Evolutionary conservation across 2,113 vertebrate species (phyloP), one percentile per base, ranked within the genome.

Genomic region (Silurus asotus): DNA sequence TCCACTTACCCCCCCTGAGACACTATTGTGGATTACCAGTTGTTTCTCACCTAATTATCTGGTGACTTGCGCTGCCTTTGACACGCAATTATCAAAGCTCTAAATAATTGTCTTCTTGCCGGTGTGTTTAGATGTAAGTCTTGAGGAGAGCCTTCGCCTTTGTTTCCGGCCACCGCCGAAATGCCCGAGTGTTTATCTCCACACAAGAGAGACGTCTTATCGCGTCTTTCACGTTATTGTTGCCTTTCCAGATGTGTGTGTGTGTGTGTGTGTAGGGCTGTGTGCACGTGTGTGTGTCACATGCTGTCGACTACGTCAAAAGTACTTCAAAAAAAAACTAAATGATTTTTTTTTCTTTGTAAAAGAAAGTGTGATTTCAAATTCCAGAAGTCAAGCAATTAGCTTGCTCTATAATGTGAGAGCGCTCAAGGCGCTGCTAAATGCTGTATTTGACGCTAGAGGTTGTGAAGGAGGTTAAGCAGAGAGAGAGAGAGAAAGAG

Each of bases 1-100:
- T 49, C 67, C 19, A 84, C 92, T 88, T 89, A 91, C 91, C 90
- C 93, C 79, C 88, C 89, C 91, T 90, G 90, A 93, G 92, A 93
- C 90, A 90, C 92, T 91, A 93, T 94, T 94, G 94, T 95, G 93
- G 93, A 94, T 94, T 94, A 93, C 92, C 90, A 94, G 94, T 94
- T 91, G 93, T 92, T 94, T 93, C 92, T 94, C 87, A 90, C 92
- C 93, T 94, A 95, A 95, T 95, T 96, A 95, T 94, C 94, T 93
- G 89, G 92, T 94, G 93, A 93, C 93, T 93, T 93, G 93, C 88
- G 88, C 92, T 94, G 92, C 90, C 93, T 95, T 94, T 94, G 95
- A 95, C 95, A 94, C 93, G 91, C 93, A 95, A 95, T 95, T 95
- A 95, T 95, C 94, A 95, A 95, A 94, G 93, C 91, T 92, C 93